These are phyloP conservation scores for Platyrinchus mystaceus DNA, from an alignment of 2,797 vertebrate genomes.

Conservation along the genomic window DNA sequence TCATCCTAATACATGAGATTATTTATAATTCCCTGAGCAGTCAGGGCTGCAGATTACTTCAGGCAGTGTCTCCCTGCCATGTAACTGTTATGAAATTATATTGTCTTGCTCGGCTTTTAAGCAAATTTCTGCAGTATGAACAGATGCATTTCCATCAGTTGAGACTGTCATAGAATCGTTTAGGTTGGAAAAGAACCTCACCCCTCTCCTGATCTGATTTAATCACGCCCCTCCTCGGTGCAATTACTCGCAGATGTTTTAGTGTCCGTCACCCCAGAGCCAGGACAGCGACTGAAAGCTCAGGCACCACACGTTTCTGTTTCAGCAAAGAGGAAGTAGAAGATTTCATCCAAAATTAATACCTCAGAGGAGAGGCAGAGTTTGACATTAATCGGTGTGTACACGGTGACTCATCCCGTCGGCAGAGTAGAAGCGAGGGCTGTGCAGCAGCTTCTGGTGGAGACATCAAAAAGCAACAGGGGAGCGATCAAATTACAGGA, in stretches of 20 bases:
- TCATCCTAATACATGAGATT: slow-evolving; percentile 7
- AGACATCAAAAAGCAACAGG: slow-evolving; percentile 18
- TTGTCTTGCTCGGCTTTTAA: neutral
- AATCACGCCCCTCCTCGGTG: neutral
- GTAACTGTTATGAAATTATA: neutral
- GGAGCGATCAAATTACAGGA: neutral
- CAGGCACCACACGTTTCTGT: neutral
- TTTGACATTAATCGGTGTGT: slow-evolving; percentile 15
- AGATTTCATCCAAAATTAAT: slow-evolving; percentile 13
- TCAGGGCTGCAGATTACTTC: neutral
- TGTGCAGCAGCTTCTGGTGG: neutral
- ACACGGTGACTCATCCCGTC: neutral
- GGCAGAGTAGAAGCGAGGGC: neutral
- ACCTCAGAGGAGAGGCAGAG: slow-evolving; percentile 6
- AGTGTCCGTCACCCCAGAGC: neutral
- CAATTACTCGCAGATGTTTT: neutral
- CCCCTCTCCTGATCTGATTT: neutral
- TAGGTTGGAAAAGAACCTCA: neutral
- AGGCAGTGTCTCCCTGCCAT: neutral
- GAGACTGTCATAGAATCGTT: neutral
- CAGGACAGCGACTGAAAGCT: neutral
- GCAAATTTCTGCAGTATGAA: neutral
- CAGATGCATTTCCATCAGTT: neutral
- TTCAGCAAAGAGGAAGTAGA: neutral
- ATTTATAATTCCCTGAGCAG: neutral